These are phyloP conservation scores for Hydrolagus affinis DNA, from an alignment of 2,113 vertebrate species.

Conservation along the genomic window DNA sequence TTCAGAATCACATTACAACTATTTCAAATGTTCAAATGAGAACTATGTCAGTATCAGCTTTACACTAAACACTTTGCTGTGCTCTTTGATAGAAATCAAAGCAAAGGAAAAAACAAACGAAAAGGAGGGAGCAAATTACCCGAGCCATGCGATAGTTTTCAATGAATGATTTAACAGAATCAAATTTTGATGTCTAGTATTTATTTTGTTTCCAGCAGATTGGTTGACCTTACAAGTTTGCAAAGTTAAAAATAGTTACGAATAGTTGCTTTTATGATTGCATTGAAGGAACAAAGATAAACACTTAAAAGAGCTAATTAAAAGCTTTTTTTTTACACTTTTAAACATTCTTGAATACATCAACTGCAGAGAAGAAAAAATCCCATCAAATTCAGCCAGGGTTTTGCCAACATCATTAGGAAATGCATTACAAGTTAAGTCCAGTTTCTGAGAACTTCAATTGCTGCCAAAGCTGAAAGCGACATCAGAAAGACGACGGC, in stretches of 20 bases:
- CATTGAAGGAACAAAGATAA: not conserved
- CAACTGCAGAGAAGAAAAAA: not conserved
- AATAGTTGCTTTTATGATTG: not conserved
- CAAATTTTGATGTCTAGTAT: not conserved
- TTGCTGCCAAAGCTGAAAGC: not conserved
- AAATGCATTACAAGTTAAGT: not conserved
- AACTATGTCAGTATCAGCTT: not conserved
- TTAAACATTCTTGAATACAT: not conserved
- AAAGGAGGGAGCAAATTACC: not conserved
- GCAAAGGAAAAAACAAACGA: not conserved
- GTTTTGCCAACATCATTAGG: too few relatives aligned
- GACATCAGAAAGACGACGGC: too few relatives aligned
- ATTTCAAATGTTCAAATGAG: constrained; percentile 4
- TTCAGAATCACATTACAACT: not conserved
- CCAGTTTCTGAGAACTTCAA: not conserved
- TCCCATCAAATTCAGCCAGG: too few relatives aligned
- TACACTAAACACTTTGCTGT: not conserved
- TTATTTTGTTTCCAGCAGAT: not conserved
- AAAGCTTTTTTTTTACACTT: not conserved
- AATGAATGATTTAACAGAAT: not conserved
- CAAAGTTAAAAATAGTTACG: not conserved
- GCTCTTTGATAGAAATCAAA: not conserved
- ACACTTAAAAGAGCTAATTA: not conserved
- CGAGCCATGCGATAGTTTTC: not conserved
- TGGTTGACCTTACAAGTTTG: not conserved